A percentile compares a stretch with the other conserved stretches of the same genome.
phyloP scores from a whole-genome alignment of 2,113 vertebrate genomes.

The Pollimyrus isidori region DNA sequence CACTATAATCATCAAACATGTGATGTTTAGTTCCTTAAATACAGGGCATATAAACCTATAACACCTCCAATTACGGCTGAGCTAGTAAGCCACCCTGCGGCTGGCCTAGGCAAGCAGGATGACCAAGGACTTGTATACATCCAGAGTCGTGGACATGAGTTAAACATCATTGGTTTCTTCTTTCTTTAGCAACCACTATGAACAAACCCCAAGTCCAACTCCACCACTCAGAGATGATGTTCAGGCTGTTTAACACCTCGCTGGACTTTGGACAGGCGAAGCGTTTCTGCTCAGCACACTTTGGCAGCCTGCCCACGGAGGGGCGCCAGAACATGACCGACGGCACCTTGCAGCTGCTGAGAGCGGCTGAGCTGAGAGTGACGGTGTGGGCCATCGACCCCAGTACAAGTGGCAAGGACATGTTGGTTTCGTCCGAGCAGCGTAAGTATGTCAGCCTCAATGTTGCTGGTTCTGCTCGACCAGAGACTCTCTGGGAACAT shows the following conservation, averaged over 20 bases:
- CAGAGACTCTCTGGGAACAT: background rate
- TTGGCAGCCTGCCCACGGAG: conserved; percentile 56
- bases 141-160: background rate
- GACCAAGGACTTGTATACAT: background rate
- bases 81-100: background rate
- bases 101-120: background rate
- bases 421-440: conserved; percentile 36
- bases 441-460: conserved; percentile 42
- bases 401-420: background rate
- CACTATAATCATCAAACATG: background rate
- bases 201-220: conserved; percentile 28
- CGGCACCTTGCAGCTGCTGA: conserved; percentile 39
- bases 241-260: conserved; percentile 59
- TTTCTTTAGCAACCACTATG: conserved; percentile 18
- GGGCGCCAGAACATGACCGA: conserved; percentile 25
- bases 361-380: conserved; percentile 34
- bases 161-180: background rate
- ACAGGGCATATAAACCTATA: background rate
- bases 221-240: conserved; percentile 49
- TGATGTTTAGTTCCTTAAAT: background rate
- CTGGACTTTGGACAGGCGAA: conserved; percentile 64
- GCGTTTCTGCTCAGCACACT: conserved; percentile 62
- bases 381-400: conserved; percentile 62
- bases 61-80: background rate
- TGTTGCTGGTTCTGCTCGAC: background rate